A percentile compares a stretch with the other conserved stretches of the same genome.
These are phyloP conservation scores for Auanema freiburgensis DNA, from an alignment of 2,888 invertebrate genomes.

Conservation along the genomic window DNA sequence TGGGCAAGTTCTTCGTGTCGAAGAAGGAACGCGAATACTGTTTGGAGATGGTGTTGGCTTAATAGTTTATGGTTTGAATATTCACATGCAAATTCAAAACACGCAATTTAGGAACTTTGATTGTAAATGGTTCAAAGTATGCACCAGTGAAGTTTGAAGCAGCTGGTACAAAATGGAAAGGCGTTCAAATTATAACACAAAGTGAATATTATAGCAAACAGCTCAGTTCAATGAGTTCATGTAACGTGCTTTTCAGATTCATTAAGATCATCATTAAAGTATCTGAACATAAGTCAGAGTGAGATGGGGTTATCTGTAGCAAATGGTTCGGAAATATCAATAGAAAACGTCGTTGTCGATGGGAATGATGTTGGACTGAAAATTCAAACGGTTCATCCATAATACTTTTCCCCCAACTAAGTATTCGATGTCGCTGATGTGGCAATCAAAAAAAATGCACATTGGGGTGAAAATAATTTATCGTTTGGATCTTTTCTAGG, in stretches of 20 bases:
- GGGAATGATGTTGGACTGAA: conserved; percentile 27
- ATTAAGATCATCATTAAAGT: conserved; percentile 8
- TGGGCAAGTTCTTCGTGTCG: no score
- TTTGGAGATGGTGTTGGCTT: conserved; percentile 11
- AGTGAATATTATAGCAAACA: neutral
- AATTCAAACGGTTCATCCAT: conserved; percentile 17
- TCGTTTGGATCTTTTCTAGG: conserved; percentile 10
- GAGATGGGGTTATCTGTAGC: conserved; percentile 23
- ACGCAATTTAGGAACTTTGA: conserved; percentile 19
- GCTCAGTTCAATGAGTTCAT: neutral
- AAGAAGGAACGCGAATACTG: no score
- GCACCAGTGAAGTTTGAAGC: conserved; percentile 28
- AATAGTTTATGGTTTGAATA: conserved; percentile 11
- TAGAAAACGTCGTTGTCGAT: conserved; percentile 32
- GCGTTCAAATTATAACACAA: conserved; percentile 22
- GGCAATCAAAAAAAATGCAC: neutral
- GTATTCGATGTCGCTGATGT: neutral
- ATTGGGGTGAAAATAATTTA: conserved; percentile 2
- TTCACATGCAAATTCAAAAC: neutral
- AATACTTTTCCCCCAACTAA: neutral
- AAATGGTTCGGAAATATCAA: conserved; percentile 18
- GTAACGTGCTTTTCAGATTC: conserved; percentile 13
- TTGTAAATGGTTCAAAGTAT: conserved; percentile 21
- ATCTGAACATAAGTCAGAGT: conserved; percentile 27
- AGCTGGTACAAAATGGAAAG: conserved; percentile 22